These are phyloP conservation scores for Chloropsis cyanopogon DNA, from an alignment of 2,113 vertebrate genomes.

Conservation along the genomic window DNA sequence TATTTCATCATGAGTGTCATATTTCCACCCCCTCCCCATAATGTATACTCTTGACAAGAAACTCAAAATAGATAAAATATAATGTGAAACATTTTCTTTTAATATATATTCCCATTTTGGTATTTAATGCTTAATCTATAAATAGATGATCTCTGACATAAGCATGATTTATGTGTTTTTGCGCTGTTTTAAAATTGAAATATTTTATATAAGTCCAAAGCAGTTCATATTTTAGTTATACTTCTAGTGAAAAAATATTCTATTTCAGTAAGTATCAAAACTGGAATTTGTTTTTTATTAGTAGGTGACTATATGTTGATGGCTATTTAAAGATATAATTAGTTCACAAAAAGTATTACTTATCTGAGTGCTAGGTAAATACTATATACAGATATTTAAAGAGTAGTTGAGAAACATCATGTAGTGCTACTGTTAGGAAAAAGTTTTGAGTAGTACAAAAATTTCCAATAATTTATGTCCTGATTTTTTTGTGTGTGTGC, in stretches of 20 bases:
- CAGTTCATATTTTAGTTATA: not conserved
- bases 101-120: constrained; percentile 12
- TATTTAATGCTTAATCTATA: constrained; percentile 30
- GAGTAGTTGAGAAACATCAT: constrained; percentile 29
- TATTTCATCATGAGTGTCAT: constrained; percentile 1
- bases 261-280: constrained; percentile 40
- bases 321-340: constrained; percentile 28
- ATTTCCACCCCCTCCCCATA: constrained; percentile 21
- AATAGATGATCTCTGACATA: not conserved
- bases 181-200: constrained; percentile 27
- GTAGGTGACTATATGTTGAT: not conserved
- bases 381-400: constrained; percentile 50
- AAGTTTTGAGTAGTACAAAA: constrained; percentile 46
- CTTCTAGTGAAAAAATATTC: not conserved
- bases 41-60: not conserved
- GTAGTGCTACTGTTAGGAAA: constrained; percentile 31
- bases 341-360: constrained; percentile 38
- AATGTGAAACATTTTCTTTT: constrained; percentile 19
- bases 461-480: constrained; percentile 26
- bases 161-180: not conserved
- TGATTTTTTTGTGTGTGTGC: not conserved
- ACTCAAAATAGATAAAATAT: constrained; percentile 14
- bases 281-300: not conserved
- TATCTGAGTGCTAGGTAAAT: constrained; percentile 17
- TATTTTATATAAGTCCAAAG: constrained; percentile 5